Base-by-base conservation (phyloP, 2,113 vertebrate species). In the Myrmophylax atrothorax region DNA sequence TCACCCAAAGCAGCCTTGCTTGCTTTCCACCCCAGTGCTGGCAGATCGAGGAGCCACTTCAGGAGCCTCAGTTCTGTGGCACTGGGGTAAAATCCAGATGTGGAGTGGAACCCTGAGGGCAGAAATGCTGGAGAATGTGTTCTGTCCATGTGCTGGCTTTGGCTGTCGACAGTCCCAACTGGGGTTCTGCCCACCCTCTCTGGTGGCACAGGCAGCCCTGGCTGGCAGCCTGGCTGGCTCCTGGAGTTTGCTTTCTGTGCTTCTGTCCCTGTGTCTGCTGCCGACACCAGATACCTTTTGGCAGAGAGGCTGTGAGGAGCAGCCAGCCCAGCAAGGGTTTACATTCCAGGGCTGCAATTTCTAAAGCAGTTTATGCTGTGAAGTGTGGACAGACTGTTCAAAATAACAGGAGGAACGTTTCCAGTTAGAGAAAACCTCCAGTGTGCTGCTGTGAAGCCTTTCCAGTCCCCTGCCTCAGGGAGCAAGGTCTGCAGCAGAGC, bases 311-410 rank as follows among this genome's bases (percentile, higher is more conserved):
- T 59, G 29, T 4, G 18, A 38, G 63, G 69, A 94, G 68, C 90
- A 96, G 94, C 96, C 96, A 97, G 82, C 55, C 82, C n/a, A 2
- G 56, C 59, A 76, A 8, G 12, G 56, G 26, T 97, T 92, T 95
- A 74, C 88, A 77, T 96, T 97, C 95, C 94, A 84, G 89, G 56
- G 10, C 95, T 84, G 72, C 90, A 80, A 91, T 96, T 93, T 91
- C 72, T 85, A 78, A 94, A 91, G 91, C 87, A 91, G 77, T 67
- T 93, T 67, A 28, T 93, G 73, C 86, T 2, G 11, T 91, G 81
- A 85, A 84, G 64, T n/a, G 40, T 84, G 89, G 93, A 96, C 94
- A 95, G 84, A 89, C 42, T 97, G 94, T 97, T 96, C 92, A 92
- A 90, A 97, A 95, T 89, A 96, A 87, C 90, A 96, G 86, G 55